phyloP scores from a whole-genome alignment of 2,797 vertebrate species.

The Neoniphon sammara region DNA sequence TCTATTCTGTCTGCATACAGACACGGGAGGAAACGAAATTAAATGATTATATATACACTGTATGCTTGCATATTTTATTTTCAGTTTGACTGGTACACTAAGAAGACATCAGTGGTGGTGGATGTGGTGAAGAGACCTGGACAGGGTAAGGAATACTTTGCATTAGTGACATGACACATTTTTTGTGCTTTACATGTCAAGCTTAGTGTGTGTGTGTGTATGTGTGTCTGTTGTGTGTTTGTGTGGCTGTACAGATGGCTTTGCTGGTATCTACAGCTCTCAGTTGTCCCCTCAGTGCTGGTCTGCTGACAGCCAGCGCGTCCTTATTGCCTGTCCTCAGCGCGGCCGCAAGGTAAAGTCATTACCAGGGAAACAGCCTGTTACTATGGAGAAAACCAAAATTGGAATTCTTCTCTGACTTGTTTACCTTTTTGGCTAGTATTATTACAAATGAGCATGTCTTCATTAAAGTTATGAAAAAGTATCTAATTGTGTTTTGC shows the following conservation, averaged over 20 bases:
- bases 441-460: neutral
- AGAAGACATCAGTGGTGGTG: constrained; percentile 89
- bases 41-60: too few species aligned
- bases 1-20: too few species aligned
- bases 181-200: neutral
- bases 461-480: too few species aligned
- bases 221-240: constrained; percentile 10
- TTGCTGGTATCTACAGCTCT: constrained; percentile 91
- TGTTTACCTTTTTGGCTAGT: neutral
- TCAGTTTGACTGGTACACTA: constrained; percentile 97
- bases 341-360: constrained; percentile 89
- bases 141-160: constrained; percentile 79
- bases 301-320: constrained; percentile 92
- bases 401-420: neutral
- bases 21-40: too few species aligned
- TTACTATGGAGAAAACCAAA: neutral
- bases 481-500: neutral
- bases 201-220: neutral
- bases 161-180: neutral
- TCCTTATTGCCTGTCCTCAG: constrained; percentile 88
- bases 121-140: constrained; percentile 85
- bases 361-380: neutral
- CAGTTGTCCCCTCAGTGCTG: constrained; percentile 89
- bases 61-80: neutral
- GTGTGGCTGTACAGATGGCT: constrained; percentile 83